Base-by-base conservation (phyloP, 2,797 vertebrate genomes). In the Echiichthys vipera region DNA sequence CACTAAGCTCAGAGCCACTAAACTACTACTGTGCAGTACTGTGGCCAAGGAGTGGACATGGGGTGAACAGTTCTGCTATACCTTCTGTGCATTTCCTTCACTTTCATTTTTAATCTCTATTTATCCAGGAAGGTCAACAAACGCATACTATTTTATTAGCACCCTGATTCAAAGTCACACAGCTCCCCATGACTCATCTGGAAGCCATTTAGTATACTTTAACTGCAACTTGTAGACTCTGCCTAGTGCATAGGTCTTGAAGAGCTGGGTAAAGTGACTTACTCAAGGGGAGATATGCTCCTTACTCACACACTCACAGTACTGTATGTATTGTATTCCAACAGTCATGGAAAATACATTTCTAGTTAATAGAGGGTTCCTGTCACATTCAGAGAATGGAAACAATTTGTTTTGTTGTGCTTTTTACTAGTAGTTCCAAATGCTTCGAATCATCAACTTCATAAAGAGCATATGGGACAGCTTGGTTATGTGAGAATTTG, bases 51-150 rank as follows among this genome's bases (percentile, higher is more conserved):
- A 74, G 68, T 25, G 43, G 79, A 80, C 55, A 69, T 14, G 13
- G 71, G 42, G 75, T 68, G 74, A 82, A 45, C 30, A 30, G 40
- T 36, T 20, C 65, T 68, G 80, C 71, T 29, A 27, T 85, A 20
- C 61, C 54, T 62, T 69, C 46, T 37, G 49, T 43, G 55, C 56
- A 20, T 70, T 63, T 55, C 50, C 50, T 20, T 58, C 53, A 24
- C 77, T 75, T 81, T 81, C 55, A 77, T 81, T 85, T 89, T 71
- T 68, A 74, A 88, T 84, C 78, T 80, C 55, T 85, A 79, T 86
- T 87, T 77, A 80, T 80, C 80, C 67, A 43, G 40, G 18, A 84
- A 88, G 9, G 17, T 87, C 85, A 88, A 83, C 53, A 88, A 74
- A 82, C 64, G 45, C 56, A 57, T 7, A 4, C 18, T 64, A 67